These are phyloP conservation scores for Microchirus variegatus DNA, from an alignment of 2,797 vertebrate genomes.

Conservation along the genomic window DNA sequence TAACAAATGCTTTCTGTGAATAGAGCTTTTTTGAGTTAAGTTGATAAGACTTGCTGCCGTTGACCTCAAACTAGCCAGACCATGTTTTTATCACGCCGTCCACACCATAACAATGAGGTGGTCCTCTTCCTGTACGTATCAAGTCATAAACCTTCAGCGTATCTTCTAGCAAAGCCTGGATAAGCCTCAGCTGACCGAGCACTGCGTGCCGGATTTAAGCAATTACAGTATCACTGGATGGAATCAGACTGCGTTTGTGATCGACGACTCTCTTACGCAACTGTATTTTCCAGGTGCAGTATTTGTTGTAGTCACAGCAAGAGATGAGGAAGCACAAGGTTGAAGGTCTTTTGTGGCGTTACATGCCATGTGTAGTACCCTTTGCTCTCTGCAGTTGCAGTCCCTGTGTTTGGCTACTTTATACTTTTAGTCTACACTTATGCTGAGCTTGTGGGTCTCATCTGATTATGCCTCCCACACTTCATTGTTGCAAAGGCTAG, in stretches of 20 bases:
- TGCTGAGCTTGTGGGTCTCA: slow-evolving; percentile 16
- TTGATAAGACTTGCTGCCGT: too few relatives aligned
- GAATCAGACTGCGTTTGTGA: slow-evolving; percentile 28
- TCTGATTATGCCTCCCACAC: background rate
- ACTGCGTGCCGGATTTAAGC: slow-evolving; percentile 4
- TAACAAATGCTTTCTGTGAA: too few relatives aligned
- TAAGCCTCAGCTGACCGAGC: slow-evolving; percentile 29
- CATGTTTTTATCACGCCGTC: slow-evolving; percentile 6
- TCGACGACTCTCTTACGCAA: slow-evolving; percentile 40
- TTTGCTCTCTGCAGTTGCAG: background rate
- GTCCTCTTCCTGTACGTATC: slow-evolving; percentile 26
- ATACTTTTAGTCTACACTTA: slow-evolving; percentile 2
- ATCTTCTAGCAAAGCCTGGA: slow-evolving; percentile 37
- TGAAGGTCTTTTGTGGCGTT: slow-evolving; percentile 42
- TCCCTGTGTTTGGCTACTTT: slow-evolving; percentile 3
- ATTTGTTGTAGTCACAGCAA: slow-evolving; percentile 14
- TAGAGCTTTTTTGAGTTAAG: too few relatives aligned
- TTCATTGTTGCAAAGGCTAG: background rate
- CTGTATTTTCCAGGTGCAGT: slow-evolving; percentile 20
- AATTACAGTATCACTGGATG: slow-evolving; percentile 49
- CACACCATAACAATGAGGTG: slow-evolving; percentile 21
- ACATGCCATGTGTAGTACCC: slow-evolving; percentile 23
- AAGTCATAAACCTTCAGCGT: slow-evolving; percentile 15
- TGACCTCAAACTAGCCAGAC: too few relatives aligned
- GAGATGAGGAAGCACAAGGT: slow-evolving; percentile 27